phyloP scores from a whole-genome alignment of 2,888 invertebrate species.

The Nezara viridula region DNA sequence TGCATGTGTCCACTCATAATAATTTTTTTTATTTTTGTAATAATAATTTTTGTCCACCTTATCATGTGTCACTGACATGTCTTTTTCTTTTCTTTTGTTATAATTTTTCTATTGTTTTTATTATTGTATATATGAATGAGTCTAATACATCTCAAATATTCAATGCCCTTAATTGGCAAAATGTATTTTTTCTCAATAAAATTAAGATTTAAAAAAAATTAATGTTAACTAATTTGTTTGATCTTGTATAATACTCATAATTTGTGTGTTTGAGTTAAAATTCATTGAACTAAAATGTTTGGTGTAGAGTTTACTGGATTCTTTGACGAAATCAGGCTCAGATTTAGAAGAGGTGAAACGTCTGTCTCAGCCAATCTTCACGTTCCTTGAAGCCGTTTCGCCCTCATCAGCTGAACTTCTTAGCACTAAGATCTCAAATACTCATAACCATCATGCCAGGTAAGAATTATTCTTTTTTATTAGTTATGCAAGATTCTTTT shows the following conservation, averaged over 20 bases:
- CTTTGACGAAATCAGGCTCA: neutral
- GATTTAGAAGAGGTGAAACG: constrained; percentile 52
- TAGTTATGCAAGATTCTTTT: neutral
- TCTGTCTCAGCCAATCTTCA: constrained; percentile 59
- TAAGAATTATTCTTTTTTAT: constrained; percentile 54
- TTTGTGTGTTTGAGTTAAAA: neutral
- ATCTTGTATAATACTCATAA: neutral
- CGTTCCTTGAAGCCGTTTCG: constrained; percentile 62
- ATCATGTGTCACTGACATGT: too few species aligned
- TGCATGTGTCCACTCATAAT: too few species aligned
- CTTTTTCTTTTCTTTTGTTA: too few species aligned
- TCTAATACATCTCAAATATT: too few species aligned
- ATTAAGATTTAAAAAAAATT: too few species aligned
- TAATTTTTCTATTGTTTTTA: too few species aligned
- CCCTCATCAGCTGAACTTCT: constrained; percentile 61
- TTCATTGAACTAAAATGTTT: neutral
- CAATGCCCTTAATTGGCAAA: too few species aligned
- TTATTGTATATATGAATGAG: too few species aligned
- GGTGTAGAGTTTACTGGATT: constrained; percentile 38
- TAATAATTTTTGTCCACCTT: too few species aligned
- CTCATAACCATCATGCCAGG: constrained; percentile 61
- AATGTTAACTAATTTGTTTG: neutral
- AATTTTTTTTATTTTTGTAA: too few species aligned
- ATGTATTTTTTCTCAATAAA: too few species aligned
- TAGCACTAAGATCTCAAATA: constrained; percentile 54